Evolutionary conservation across 2,113 vertebrate genomes (phyloP).

Genomic region (Gulo gulo): DNA sequence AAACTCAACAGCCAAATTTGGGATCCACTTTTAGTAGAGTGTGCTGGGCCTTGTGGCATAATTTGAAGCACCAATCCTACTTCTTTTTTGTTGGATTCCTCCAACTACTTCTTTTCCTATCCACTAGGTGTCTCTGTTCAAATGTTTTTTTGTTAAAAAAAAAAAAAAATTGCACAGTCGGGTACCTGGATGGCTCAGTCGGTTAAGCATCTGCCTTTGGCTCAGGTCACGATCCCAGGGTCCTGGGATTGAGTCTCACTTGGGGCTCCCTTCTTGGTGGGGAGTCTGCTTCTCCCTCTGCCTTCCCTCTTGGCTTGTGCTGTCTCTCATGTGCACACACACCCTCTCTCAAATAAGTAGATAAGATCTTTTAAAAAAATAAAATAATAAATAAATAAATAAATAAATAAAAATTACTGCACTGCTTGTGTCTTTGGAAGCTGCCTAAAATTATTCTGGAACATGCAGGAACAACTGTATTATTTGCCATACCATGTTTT

Average conservation of each 20-base stretch:
- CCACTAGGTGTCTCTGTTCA: not conserved
- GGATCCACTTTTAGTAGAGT: not conserved
- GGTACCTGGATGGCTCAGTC: not conserved
- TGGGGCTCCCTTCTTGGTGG: not conserved
- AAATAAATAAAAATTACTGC: not conserved
- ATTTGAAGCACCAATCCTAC: not conserved
- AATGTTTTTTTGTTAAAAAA: not conserved
- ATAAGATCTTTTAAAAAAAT: not conserved
- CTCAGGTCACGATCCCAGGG: not conserved
- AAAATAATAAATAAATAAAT: not conserved
- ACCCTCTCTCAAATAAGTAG: not conserved
- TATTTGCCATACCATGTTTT: not conserved
- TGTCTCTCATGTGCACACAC: not conserved
- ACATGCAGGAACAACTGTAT: not conserved
- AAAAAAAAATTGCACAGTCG: not conserved
- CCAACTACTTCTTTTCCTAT: not conserved
- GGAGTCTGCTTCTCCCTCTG: not conserved
- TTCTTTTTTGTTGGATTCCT: not conserved
- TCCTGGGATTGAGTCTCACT: not conserved
- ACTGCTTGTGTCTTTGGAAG: not conserved
- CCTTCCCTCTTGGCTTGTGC: not conserved
- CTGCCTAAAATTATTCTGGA: not conserved
- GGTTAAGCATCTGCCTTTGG: not conserved
- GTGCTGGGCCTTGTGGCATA: not conserved
- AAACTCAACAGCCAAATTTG: not conserved